These are phyloP conservation scores for Cephus cinctus DNA, from an alignment of 1,140 invertebrate genomes.

Conservation along the genomic window DNA sequence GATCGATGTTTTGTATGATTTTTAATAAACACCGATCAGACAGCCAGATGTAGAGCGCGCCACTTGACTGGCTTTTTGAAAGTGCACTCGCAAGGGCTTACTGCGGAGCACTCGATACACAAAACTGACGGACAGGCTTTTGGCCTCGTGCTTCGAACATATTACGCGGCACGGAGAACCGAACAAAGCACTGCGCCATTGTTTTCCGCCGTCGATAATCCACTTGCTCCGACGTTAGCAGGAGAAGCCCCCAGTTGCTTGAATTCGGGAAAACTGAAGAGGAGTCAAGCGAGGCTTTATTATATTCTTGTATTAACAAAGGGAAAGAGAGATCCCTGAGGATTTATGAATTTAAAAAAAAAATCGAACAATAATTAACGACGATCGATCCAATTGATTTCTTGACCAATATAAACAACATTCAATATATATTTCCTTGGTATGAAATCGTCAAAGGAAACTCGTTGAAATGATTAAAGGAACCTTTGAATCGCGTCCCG, in stretches of 20 bases:
- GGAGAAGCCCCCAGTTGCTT: no score
- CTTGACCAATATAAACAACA: no score
- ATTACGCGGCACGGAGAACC: conserved; percentile 37
- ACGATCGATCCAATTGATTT: no score
- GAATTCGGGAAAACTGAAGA: no score
- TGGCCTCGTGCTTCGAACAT: conserved; percentile 38
- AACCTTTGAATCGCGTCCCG: conserved; percentile 43
- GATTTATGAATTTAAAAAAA: no score
- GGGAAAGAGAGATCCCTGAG: no score
- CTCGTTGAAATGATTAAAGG: conserved; percentile 56
- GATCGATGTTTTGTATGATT: conserved; percentile 43
- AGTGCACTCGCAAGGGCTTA: conserved; percentile 39
- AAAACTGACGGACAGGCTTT: conserved; percentile 44
- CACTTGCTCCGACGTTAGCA: conserved; percentile 50
- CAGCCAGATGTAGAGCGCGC: conserved; percentile 47
- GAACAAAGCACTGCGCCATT: conserved; percentile 48
- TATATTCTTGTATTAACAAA: no score
- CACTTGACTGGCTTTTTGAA: conserved; percentile 41
- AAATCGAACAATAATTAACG: no score
- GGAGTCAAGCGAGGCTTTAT: no score
- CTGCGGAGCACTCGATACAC: conserved; percentile 41
- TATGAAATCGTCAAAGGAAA: no score
- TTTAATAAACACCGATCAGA: conserved; percentile 54
- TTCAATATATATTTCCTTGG: no score
- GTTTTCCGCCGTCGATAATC: conserved; percentile 54